phyloP scores from a whole-genome alignment of 2,888 invertebrate species.

The Pantelozetes paolii region DNA sequence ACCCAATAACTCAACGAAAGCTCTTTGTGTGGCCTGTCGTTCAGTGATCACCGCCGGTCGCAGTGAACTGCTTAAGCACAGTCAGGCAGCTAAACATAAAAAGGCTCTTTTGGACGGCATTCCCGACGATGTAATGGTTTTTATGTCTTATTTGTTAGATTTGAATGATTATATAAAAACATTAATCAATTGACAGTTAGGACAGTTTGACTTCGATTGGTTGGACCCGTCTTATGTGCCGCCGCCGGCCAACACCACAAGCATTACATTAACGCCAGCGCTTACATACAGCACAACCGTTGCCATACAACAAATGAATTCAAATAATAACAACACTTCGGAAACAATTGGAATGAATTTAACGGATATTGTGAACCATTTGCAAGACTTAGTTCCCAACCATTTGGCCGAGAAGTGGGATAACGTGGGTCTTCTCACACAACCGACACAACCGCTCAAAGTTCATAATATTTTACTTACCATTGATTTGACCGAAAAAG shows the following conservation, averaged over 20 bases:
- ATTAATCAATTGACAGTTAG: neutral
- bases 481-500: conserved; percentile 85
- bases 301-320: neutral
- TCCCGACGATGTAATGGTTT: conserved; percentile 37
- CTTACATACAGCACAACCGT: neutral
- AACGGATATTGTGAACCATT: conserved; percentile 24
- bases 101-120: conserved; percentile 37
- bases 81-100: conserved; percentile 42
- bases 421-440: conserved; percentile 85
- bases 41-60: conserved; percentile 39
- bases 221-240: conserved; percentile 34
- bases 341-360: conserved; percentile 33
- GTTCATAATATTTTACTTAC: conserved; percentile 68
- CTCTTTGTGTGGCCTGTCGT: conserved; percentile 40
- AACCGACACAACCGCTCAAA: conserved; percentile 61
- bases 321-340: neutral
- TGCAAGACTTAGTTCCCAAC: conserved; percentile 60
- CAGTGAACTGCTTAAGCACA: conserved; percentile 41
- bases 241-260: neutral
- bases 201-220: conserved; percentile 37
- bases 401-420: conserved; percentile 81
- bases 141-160: no score
- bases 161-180: neutral
- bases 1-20: conserved; percentile 37
- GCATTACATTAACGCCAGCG: conserved; percentile 14